These are phyloP conservation scores for Leptodirus hochenwartii DNA, from an alignment of 2,888 invertebrate genomes.

Conservation along the genomic window DNA sequence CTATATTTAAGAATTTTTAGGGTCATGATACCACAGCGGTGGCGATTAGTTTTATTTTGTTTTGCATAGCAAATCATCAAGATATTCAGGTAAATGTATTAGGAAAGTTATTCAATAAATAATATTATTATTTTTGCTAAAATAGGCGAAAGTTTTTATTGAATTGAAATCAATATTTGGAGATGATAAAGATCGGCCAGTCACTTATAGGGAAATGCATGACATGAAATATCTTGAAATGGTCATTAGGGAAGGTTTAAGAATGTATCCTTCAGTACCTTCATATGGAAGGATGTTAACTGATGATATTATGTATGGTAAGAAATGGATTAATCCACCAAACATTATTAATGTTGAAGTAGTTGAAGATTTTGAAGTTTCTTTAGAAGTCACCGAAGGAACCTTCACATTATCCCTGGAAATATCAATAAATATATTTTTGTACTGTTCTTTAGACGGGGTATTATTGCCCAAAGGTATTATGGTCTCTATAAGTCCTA, in stretches of 20 bases:
- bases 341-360: no score
- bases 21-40: constrained; percentile 1
- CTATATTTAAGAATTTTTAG: background rate
- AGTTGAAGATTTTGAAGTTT: no score
- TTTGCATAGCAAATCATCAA: background rate
- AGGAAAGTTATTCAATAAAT: background rate
- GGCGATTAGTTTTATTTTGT: background rate
- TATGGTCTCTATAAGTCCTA: no score
- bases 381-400: no score
- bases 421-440: background rate
- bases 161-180: constrained; percentile 20
- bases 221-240: constrained; percentile 1
- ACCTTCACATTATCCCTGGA: no score
- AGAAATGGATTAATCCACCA: no score
- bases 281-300: background rate
- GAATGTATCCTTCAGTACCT: constrained; percentile 1
- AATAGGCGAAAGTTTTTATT: constrained; percentile 17
- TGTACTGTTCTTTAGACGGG: constrained; percentile 6
- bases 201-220: constrained; percentile 15
- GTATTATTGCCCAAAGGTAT: constrained; percentile 7
- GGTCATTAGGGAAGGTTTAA: constrained; percentile 1
- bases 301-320: background rate
- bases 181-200: constrained; percentile 8
- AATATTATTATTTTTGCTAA: no score
- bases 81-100: background rate